Evolutionary conservation across 1,140 invertebrate species (phyloP).

Genomic region (Polyergus mexicanus): DNA sequence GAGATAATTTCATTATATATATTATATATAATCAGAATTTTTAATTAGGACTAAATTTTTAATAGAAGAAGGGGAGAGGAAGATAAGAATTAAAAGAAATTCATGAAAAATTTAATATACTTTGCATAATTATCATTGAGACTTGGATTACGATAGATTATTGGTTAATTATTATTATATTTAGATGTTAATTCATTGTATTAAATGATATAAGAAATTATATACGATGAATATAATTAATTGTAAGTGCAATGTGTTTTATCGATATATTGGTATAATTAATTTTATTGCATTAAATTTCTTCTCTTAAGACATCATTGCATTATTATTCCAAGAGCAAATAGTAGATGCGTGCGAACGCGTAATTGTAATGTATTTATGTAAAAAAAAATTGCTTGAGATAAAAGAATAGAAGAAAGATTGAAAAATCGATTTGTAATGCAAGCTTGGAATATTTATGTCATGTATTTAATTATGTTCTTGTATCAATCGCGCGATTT

Average conservation of each 20-base stretch:
- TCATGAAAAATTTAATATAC: slow-evolving; percentile 24
- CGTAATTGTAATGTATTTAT: background rate
- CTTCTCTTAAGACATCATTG: slow-evolving; percentile 3
- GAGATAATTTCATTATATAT: slow-evolving; percentile 7
- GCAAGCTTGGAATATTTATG: background rate
- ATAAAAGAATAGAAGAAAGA: background rate
- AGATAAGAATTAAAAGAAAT: background rate
- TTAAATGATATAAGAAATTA: background rate
- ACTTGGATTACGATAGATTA: slow-evolving; percentile 20
- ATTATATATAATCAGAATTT: slow-evolving; percentile 24
- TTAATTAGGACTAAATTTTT: slow-evolving; percentile 18
- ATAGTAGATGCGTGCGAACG: background rate
- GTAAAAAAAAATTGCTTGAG: background rate
- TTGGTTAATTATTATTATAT: slow-evolving; percentile 22
- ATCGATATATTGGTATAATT: slow-evolving; percentile 45
- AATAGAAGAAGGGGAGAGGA: too few relatives aligned
- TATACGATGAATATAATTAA: background rate
- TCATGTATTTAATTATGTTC: background rate
- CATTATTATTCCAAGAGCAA: slow-evolving; percentile 24
- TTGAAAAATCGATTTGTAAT: background rate
- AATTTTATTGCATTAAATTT: slow-evolving; percentile 12
- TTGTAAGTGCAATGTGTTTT: slow-evolving; percentile 47
- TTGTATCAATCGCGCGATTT: background rate
- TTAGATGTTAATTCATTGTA: background rate
- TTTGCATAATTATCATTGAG: slow-evolving; percentile 24